Percentiles rank a stretch among this genome's conserved stretches.
Evolutionary conservation across 1,140 invertebrate genomes (phyloP).

Genomic region (Mizuhopecten yessoensis): DNA sequence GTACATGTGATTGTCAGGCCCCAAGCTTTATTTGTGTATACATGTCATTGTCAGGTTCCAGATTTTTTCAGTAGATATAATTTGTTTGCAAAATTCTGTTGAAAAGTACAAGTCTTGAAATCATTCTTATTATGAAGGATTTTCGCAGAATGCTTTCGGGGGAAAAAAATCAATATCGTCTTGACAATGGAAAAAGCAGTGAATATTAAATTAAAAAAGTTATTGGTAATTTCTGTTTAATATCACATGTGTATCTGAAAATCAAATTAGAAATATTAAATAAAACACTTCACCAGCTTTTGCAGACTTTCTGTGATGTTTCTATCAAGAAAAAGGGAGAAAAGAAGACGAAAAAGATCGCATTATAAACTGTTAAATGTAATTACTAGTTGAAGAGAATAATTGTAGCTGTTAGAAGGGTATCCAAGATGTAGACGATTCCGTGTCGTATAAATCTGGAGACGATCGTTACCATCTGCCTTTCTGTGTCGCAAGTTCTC

Average conservation of each 20-base stretch:
- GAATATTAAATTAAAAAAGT: not conserved
- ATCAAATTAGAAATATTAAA: not conserved
- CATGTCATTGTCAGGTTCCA: not conserved
- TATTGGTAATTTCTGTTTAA: not conserved
- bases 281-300: not conserved
- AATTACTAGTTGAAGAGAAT: not conserved
- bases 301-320: not conserved
- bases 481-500: not conserved
- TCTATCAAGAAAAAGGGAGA: not conserved
- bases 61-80: not conserved
- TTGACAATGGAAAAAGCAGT: not conserved
- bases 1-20: too few relatives aligned
- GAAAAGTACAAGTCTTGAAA: too few relatives aligned
- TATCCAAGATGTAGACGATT: not conserved
- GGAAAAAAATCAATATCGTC: not conserved
- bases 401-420: not conserved
- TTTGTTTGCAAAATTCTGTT: too few relatives aligned
- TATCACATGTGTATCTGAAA: too few relatives aligned
- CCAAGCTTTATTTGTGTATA: not conserved
- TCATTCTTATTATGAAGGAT: too few relatives aligned
- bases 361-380: not conserved
- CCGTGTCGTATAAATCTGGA: not conserved
- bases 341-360: not conserved
- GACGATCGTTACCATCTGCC: not conserved
- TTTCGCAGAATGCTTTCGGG: not conserved